Evolutionary conservation across 2,113 vertebrate species (phyloP).

Genomic region (Pardalotus punctatus): DNA sequence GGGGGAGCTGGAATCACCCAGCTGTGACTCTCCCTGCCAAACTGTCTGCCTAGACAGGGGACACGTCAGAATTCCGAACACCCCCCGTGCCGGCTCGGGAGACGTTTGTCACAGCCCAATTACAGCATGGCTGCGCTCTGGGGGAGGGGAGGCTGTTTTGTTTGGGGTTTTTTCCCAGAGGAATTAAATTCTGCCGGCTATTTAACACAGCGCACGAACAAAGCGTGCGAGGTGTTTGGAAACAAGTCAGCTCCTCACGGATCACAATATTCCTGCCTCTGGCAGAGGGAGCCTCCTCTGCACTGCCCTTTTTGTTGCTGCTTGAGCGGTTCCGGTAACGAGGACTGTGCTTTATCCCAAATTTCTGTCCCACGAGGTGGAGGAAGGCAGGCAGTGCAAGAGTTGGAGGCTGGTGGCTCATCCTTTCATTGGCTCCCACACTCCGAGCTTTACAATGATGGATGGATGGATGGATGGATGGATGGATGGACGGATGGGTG

Average conservation of each 20-base stretch:
- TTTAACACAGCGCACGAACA: background rate
- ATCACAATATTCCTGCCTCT: background rate
- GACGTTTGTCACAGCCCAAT: conserved; percentile 6
- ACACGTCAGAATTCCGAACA: background rate
- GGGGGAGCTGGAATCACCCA: conserved; percentile 29
- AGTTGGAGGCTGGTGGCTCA: background rate
- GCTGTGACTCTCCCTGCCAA: conserved; percentile 31
- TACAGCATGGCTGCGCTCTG: background rate
- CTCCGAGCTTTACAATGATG: background rate
- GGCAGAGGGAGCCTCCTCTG: background rate
- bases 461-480: no score
- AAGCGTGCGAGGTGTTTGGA: conserved; percentile 18
- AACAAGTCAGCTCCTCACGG: background rate
- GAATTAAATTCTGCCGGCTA: conserved; percentile 18
- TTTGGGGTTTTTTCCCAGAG: background rate
- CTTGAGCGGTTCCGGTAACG: background rate
- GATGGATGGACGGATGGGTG: no score
- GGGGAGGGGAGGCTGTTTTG: background rate
- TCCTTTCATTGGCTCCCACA: background rate
- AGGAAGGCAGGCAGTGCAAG: background rate
- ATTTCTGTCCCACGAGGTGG: background rate
- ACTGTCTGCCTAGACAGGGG: background rate
- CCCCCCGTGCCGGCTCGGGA: background rate
- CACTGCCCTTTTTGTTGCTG: background rate
- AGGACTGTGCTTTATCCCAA: background rate